Base-by-base conservation (phyloP, 1,140 invertebrate species). In the Pseudomyrmex pallidus region DNA sequence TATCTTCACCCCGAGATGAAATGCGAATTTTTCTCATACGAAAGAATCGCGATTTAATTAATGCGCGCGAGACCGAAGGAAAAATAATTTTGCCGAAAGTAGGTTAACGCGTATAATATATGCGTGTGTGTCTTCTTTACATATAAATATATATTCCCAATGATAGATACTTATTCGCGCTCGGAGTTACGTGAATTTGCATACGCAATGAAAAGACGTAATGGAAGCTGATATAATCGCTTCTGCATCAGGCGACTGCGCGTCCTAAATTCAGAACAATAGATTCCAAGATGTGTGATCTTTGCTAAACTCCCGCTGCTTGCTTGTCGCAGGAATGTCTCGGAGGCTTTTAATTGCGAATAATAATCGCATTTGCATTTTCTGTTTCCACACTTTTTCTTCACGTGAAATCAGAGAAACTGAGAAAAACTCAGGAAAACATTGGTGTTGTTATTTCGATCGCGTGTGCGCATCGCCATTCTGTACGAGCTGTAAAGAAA, bases 401-500 rank as follows among this genome's bases (percentile, higher is more conserved):
- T 20, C 12, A 20, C 50, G 7, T 13, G 17, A 22, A 52, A 35
- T 13, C 25, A 22, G 22, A 64, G 54, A 64, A 44, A 76, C 46
- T 5, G 12, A 22, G 22, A 12, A 67, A 67, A 20, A 77, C 62
- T 56, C 10, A n/a, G 50, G 50, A 46, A 44, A 74, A 63, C 63
- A 15, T 50, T 48, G 13, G 48, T 67, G 35, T 9, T 67, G 35
- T 9, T 52, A 44, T 35, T 35, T 35, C 35, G 35, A 35, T 35
- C 22, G 70, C 56, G 66, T 56, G 52, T 67, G 76, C 22, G 7
- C 61, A 74, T 61, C 35, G 15, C 13, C 50, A 13, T 73, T 82
- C 25, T 25, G 5, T 5, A 50, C 50, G 46, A 83, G 59, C 63
- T 91, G 91, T 89, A 7, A 5, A 82, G 87, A 91, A 91, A 90